Evolutionary conservation across 2,113 vertebrate genomes (phyloP).

Genomic region (Lates calcarifer): DNA sequence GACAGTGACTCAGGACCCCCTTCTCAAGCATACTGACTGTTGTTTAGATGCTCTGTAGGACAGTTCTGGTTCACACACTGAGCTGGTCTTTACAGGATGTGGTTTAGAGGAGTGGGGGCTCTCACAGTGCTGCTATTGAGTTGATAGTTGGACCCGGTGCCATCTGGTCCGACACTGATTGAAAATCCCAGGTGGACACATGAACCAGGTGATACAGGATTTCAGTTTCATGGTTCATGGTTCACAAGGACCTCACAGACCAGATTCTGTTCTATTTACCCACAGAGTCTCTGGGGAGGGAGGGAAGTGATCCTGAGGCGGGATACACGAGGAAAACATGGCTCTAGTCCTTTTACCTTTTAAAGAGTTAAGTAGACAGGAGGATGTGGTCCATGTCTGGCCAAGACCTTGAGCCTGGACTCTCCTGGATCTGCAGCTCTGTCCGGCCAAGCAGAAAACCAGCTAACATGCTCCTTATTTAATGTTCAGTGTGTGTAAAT

Average conservation of each 20-base stretch:
- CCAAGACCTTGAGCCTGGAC: slow-evolving; percentile 46
- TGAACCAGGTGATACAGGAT: not conserved
- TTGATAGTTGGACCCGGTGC: slow-evolving; percentile 19
- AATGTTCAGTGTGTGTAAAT: not conserved
- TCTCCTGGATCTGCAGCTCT: slow-evolving; percentile 33
- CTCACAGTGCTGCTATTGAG: not conserved
- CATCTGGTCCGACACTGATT: slow-evolving; percentile 19
- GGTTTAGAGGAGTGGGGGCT: not conserved
- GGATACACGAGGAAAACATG: not conserved
- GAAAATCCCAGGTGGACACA: slow-evolving; percentile 13
- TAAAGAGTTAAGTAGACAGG: not conserved
- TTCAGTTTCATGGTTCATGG: slow-evolving; percentile 43
- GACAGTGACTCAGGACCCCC: not conserved
- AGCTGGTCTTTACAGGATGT: slow-evolving; percentile 6
- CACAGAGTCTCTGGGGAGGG: not conserved
- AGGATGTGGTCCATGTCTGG: slow-evolving; percentile 35
- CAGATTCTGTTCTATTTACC: not conserved
- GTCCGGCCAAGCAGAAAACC: slow-evolving; percentile 20
- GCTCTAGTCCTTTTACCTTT: not conserved
- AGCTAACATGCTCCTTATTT: slow-evolving; percentile 11
- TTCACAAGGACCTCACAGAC: not conserved
- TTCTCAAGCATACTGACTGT: not conserved
- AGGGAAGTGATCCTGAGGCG: not conserved
- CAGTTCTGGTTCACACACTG: not conserved
- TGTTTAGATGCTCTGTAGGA: not conserved